These are phyloP conservation scores for Masticophis lateralis DNA, from an alignment of 2,797 vertebrate genomes.

Conservation along the genomic window DNA sequence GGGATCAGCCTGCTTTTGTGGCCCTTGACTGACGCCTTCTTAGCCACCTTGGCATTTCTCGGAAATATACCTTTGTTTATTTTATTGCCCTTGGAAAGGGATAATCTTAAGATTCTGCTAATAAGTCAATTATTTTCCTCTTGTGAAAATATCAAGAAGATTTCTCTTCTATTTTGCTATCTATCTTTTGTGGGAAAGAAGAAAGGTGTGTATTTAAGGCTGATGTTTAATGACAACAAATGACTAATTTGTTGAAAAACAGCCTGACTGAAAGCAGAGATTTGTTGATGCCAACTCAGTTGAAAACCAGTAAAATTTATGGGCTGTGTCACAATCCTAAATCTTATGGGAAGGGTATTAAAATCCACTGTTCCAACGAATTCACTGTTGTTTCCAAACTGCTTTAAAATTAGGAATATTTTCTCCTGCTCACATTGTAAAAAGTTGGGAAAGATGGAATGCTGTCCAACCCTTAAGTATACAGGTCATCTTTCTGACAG, in stretches of 20 bases:
- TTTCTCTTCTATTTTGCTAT: slow-evolving; percentile 49
- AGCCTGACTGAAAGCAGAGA: slow-evolving; percentile 38
- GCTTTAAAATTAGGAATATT: neutral
- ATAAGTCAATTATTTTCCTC: slow-evolving; percentile 68
- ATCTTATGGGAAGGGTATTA: neutral
- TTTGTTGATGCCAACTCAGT: neutral
- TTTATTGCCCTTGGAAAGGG: slow-evolving; percentile 52
- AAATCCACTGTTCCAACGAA: neutral
- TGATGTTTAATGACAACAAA: slow-evolving; percentile 55
- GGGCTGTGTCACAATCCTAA: slow-evolving; percentile 2
- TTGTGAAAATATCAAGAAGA: slow-evolving; percentile 61
- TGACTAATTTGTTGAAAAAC: slow-evolving; percentile 50
- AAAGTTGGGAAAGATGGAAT: neutral
- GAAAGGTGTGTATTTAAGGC: slow-evolving; percentile 35
- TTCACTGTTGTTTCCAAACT: slow-evolving; percentile 1
- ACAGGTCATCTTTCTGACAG: neutral
- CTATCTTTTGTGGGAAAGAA: slow-evolving; percentile 23
- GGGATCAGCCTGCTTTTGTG: slow-evolving; percentile 40
- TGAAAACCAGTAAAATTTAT: slow-evolving; percentile 10
- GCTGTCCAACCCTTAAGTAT: neutral
- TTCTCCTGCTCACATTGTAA: neutral
- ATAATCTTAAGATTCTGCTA: slow-evolving; percentile 60
- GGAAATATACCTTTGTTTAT: slow-evolving; percentile 36
- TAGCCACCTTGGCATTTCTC: slow-evolving; percentile 54
- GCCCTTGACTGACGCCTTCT: slow-evolving; percentile 54